Evolutionary conservation across 2,888 invertebrate genomes (phyloP).

Genomic region (Aleiodes alternator): DNA sequence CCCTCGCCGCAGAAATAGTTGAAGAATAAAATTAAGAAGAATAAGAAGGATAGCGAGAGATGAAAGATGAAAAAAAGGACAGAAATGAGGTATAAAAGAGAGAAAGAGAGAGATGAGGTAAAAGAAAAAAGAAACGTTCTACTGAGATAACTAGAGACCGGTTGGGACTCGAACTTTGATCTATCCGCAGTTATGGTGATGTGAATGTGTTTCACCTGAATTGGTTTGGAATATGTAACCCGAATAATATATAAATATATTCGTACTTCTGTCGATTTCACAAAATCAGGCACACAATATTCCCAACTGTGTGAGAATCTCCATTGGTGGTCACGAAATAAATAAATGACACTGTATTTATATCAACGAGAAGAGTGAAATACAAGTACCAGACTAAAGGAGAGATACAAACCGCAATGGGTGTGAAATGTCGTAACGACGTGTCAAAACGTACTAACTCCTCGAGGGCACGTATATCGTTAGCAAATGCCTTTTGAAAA

Average conservation of each 20-base stretch:
- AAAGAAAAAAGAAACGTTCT: not conserved
- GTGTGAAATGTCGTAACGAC: constrained; percentile 74
- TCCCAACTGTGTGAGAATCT: not conserved
- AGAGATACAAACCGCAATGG: constrained; percentile 40
- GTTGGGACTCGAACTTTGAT: constrained; percentile 45
- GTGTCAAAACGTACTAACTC: constrained; percentile 70
- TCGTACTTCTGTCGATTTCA: constrained; percentile 17
- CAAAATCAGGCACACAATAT: constrained; percentile 24
- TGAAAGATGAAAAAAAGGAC: not conserved
- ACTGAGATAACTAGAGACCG: constrained; percentile 35
- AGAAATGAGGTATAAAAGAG: constrained; percentile 29
- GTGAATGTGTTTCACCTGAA: constrained; percentile 34
- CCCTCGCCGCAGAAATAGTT: constrained; percentile 33
- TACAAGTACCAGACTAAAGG: not conserved
- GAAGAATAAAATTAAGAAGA: constrained; percentile 26
- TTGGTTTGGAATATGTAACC: constrained; percentile 31
- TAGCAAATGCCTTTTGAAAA: constrained; percentile 45
- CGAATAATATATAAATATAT: constrained; percentile 25
- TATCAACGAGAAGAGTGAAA: not conserved
- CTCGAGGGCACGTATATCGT: constrained; percentile 57
- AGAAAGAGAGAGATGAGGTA: not conserved
- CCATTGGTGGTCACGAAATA: constrained; percentile 24
- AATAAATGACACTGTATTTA: constrained; percentile 8
- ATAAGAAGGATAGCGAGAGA: constrained; percentile 3
- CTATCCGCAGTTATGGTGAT: constrained; percentile 42